Conservation (phyloP, 1,140 invertebrate species). For the Amphibalanus amphitrite region DNA sequence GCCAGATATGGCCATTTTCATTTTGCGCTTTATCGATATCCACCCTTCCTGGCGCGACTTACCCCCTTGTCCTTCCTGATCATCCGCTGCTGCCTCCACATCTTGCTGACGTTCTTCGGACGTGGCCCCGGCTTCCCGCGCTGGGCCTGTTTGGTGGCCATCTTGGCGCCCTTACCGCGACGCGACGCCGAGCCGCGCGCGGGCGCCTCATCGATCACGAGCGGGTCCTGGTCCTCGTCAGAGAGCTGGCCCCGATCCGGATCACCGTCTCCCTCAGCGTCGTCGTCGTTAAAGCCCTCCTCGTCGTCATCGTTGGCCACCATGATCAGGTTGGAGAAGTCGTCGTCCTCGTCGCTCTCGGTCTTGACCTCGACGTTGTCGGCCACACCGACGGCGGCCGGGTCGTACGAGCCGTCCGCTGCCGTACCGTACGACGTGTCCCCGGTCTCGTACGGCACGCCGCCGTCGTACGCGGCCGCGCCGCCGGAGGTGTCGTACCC, state of each 20-base stretch:
- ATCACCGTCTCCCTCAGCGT: not conserved
- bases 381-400: not conserved
- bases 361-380: not conserved
- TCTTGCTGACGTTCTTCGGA: constrained; percentile 12
- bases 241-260: not conserved
- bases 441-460: not conserved
- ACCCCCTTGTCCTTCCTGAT: not conserved
- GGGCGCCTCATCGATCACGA: not conserved
- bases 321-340: not conserved
- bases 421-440: too few species aligned
- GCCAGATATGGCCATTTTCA: too few species aligned
- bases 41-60: not conserved
- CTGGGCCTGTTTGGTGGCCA: not conserved
- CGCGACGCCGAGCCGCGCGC: too few species aligned
- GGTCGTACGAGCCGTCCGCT: too few species aligned
- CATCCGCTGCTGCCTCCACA: constrained; percentile 2
- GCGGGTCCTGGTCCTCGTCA: not conserved
- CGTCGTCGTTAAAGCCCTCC: constrained; percentile 11
- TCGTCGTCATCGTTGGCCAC: constrained; percentile 6
- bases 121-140: constrained; percentile 5
- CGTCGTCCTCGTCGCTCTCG: not conserved
- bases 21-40: too few species aligned
- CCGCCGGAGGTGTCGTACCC: not conserved
- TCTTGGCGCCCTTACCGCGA: not conserved
- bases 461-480: too few species aligned